phyloP scores from a whole-genome alignment of 1,140 invertebrate genomes.

The Limonius californicus region DNA sequence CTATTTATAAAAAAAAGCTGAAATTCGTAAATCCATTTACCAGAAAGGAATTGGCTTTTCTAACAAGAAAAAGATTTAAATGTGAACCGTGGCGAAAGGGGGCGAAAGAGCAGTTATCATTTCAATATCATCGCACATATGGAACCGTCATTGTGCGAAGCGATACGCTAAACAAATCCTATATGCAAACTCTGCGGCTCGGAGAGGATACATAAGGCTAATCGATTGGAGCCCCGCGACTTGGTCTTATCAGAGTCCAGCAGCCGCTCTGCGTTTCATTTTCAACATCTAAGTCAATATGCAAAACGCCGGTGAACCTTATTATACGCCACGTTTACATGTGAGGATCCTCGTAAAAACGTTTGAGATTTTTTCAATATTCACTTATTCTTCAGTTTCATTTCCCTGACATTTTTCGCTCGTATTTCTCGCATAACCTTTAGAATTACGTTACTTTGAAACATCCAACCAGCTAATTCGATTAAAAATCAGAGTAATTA shows the following conservation, averaged over 20 bases:
- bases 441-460: no score
- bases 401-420: no score
- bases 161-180: constrained; percentile 15
- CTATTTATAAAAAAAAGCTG: no score
- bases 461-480: no score
- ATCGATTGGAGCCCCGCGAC: constrained; percentile 23
- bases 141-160: constrained; percentile 12
- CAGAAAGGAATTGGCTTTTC: no score
- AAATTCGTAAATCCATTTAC: no score
- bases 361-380: no score
- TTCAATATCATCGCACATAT: constrained; percentile 11
- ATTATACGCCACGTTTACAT: neutral
- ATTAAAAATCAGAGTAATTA: no score
- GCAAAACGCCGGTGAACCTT: constrained; percentile 20
- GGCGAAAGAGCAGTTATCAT: neutral
- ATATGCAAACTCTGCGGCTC: constrained; percentile 15
- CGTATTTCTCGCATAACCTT: no score
- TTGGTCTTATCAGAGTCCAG: constrained; percentile 30
- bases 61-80: no score
- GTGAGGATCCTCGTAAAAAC: neutral
- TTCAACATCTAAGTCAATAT: constrained; percentile 31
- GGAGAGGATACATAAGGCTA: constrained; percentile 20
- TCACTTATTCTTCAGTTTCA: no score
- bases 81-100: no score
- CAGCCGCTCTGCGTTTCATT: constrained; percentile 27